These are phyloP conservation scores for Elanus axillaris DNA, from an alignment of 2,113 vertebrate species.

Conservation along the genomic window DNA sequence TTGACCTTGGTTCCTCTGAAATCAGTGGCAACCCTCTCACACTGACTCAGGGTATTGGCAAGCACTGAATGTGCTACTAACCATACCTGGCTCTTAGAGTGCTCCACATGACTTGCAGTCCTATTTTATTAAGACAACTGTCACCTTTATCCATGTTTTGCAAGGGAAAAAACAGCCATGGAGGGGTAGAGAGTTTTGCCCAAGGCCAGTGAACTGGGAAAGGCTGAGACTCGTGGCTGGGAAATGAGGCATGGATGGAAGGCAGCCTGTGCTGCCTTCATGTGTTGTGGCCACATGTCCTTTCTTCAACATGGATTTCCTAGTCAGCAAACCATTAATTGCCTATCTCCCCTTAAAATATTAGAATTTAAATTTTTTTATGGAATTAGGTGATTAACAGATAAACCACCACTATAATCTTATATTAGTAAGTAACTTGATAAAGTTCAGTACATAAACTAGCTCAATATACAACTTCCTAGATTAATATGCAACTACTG, in stretches of 20 bases:
- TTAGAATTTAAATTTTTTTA: background rate
- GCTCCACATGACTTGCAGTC: background rate
- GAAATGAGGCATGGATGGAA: background rate
- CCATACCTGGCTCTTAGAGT: background rate
- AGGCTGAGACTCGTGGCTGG: background rate
- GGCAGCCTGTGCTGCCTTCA: background rate
- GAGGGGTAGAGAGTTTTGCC: background rate
- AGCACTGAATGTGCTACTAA: background rate
- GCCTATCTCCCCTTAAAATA: background rate
- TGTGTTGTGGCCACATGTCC: accelerated
- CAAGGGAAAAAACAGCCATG: background rate
- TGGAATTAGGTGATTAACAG: background rate
- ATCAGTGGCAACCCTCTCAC: background rate
- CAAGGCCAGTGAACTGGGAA: background rate
- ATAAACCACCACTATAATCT: background rate
- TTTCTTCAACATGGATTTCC: background rate
- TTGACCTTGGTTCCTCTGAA: background rate
- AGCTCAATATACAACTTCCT: background rate
- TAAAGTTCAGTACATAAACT: background rate
- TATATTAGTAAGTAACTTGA: background rate
- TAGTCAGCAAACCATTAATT: background rate
- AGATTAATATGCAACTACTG: background rate
- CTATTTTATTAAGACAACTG: background rate
- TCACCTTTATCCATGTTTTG: background rate
- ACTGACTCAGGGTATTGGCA: background rate